Conservation (phyloP, 2,113 vertebrate genomes). For the Ovis canadensis region DNA sequence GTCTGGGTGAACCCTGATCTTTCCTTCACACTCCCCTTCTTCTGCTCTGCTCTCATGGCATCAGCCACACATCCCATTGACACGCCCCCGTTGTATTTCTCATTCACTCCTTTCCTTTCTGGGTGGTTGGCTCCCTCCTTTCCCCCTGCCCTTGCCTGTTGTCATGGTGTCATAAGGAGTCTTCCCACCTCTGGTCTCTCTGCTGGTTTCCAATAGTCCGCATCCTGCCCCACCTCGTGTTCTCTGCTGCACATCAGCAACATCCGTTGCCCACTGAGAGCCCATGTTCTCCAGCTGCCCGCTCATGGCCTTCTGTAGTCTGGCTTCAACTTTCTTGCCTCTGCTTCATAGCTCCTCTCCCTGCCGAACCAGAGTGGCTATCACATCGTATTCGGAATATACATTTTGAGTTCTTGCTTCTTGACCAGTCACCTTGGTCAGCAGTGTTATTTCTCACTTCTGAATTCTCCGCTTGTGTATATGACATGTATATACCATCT, state of each 20-base stretch:
- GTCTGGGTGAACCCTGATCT: background rate
- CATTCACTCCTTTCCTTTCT: background rate
- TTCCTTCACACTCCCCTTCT: background rate
- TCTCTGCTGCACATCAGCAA: background rate
- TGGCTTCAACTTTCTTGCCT: background rate
- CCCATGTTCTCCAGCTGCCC: background rate
- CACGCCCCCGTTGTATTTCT: background rate
- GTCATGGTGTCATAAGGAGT: background rate
- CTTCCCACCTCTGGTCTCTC: background rate
- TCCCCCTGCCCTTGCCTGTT: fast-evolving
- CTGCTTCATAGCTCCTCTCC: background rate
- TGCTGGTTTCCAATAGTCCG: background rate
- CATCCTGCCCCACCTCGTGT: background rate
- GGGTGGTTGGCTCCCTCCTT: background rate
- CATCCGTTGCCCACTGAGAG: fast-evolving
- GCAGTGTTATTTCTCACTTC: background rate
- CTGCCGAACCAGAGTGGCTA: background rate
- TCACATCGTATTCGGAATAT: background rate
- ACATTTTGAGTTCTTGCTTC: background rate
- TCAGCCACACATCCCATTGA: background rate
- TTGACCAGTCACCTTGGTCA: background rate
- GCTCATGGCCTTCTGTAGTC: background rate
- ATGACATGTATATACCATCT: background rate
- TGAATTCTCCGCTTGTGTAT: background rate
- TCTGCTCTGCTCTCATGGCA: background rate